Conservation (phyloP, 2,888 invertebrate species). For the Synergus umbraculus region DNA sequence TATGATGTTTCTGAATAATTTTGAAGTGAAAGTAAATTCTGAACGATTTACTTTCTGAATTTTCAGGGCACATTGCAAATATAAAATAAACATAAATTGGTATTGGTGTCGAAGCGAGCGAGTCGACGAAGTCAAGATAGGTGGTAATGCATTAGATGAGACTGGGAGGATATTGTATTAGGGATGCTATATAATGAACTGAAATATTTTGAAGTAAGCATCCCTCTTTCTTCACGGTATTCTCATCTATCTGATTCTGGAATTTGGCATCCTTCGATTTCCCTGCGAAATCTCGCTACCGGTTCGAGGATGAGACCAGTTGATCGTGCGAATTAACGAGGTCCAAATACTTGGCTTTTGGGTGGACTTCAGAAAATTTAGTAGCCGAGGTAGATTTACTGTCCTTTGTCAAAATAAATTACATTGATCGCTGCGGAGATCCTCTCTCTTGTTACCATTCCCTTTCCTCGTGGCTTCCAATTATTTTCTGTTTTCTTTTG, state of each 20-base stretch:
- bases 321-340: conserved; percentile 72
- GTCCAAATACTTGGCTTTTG: conserved; percentile 64
- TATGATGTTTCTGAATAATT: too few species aligned
- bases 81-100: too few species aligned
- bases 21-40: too few species aligned
- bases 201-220: neutral
- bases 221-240: neutral
- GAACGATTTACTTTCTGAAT: too few species aligned
- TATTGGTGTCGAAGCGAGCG: too few species aligned
- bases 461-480: neutral
- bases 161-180: too few species aligned
- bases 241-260: conserved; percentile 8
- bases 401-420: conserved; percentile 57
- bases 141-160: too few species aligned
- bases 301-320: conserved; percentile 54
- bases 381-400: conserved; percentile 57
- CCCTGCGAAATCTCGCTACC: conserved; percentile 63
- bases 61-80: too few species aligned
- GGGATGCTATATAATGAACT: neutral
- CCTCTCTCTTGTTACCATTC: conserved; percentile 24
- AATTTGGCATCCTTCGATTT: conserved; percentile 52
- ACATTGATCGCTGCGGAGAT: conserved; percentile 53
- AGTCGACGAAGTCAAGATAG: too few species aligned
- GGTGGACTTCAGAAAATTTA: conserved; percentile 61
- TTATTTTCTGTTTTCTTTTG: neutral